Evolutionary conservation across 1,140 invertebrate species (phyloP), one percentile per base, ranked within the genome.

Genomic region (Andricus grossulariae): DNA sequence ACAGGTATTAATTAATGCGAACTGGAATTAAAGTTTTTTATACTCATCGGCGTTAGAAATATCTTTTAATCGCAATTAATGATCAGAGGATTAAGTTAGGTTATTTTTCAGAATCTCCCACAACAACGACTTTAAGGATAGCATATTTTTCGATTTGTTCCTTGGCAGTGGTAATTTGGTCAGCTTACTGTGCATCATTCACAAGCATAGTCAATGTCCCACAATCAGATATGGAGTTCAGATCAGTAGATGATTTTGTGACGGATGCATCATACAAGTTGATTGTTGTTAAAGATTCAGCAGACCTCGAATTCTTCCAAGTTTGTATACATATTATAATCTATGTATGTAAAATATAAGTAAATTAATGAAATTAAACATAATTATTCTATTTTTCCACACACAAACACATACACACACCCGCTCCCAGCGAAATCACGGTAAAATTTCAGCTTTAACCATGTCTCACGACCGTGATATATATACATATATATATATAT

Each of bases 71-170:
- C 2, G 32, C 32, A 32, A 32, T 32, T 32, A 3, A 3, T 32
- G 2, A 2, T 3, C 6, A 32, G 6, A 32, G 32, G 32, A 32
- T 32, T 6, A 32, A 32, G 2, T 32, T 2, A 32, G 2, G 32
- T 32, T 32, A 52, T 16, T 52, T 60, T 60, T 15, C 8, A 60
- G 57, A 60, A 39, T 60, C 32, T 39, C 57, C 57, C 2, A 32
- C 25, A 11, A 13, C 10, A 16, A 32, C 11, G 11, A 39, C 57
- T 39, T 15, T 60, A 15, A 21, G 57, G 11, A 5, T 60, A 15
- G 57, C 57, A 25, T 60, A 60, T 60, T 60, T 60, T 12, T 60
- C 57, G 2, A 39, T 60, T 60, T 60, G 25, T 60, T 25, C 32
- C 7, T 25, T 60, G 16, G 12, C 57, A 25, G 16, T 60, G 16